phyloP scores from a whole-genome alignment of 2,888 invertebrate genomes.

The Ormyrus rosae region DNA sequence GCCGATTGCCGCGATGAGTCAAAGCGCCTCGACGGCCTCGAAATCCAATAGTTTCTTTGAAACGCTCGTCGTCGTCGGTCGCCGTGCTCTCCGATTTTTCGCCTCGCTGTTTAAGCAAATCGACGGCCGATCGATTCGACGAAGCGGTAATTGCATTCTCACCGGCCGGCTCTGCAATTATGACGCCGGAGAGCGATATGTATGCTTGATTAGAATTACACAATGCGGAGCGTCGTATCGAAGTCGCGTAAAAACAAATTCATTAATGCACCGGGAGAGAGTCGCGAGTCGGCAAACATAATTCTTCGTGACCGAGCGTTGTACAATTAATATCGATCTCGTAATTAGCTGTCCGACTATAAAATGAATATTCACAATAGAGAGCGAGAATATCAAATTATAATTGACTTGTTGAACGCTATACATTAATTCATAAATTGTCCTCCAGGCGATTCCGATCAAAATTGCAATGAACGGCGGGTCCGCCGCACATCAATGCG shows the following conservation, averaged over 20 bases:
- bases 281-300: background rate
- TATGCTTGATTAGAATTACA: too few species aligned
- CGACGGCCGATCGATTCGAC: too few species aligned
- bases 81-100: too few species aligned
- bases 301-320: background rate
- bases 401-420: conserved; percentile 23
- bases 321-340: conserved; percentile 35
- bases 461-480: conserved; percentile 29
- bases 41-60: too few species aligned
- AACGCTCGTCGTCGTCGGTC: too few species aligned
- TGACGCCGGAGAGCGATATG: too few species aligned
- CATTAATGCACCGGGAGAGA: conserved; percentile 23
- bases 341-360: conserved; percentile 46
- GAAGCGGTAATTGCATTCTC: too few species aligned
- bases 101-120: too few species aligned
- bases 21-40: background rate
- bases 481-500: too few species aligned
- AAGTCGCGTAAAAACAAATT: conserved; percentile 27
- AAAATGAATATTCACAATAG: conserved; percentile 48
- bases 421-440: conserved; percentile 49
- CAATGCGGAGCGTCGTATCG: too few species aligned
- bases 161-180: too few species aligned
- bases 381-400: conserved; percentile 36
- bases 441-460: conserved; percentile 40
- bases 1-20: background rate